These are phyloP conservation scores for Tethya wilhelma DNA, from an alignment of 37 sponge, comb jelly and placozoan species.

Conservation along the genomic window DNA sequence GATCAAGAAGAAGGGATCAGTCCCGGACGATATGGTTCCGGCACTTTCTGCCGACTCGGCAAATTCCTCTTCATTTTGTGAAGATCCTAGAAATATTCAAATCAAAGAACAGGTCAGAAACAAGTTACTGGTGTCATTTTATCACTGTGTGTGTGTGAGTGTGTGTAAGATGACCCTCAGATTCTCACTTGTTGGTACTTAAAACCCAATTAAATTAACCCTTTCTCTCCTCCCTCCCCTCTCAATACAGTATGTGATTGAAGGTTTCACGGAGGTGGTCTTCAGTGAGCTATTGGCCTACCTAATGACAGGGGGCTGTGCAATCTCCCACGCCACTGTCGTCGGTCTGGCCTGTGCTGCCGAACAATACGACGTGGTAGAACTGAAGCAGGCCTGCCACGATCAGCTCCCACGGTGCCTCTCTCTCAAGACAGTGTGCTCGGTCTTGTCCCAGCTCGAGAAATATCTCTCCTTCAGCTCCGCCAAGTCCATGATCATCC, in stretches of 20 bases:
- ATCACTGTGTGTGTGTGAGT: background rate
- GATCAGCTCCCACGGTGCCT: slow-evolving; percentile 70
- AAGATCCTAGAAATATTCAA: slow-evolving; percentile 47
- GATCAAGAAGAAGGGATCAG: slow-evolving; percentile 41
- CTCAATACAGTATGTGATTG: slow-evolving; percentile 46
- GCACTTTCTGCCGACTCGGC: slow-evolving; percentile 18
- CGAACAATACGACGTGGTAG: slow-evolving; percentile 78
- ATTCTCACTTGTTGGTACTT: background rate
- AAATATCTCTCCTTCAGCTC: slow-evolving; percentile 66
- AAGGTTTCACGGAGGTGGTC: slow-evolving; percentile 49
- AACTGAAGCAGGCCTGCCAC: slow-evolving; percentile 86
- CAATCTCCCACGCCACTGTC: slow-evolving; percentile 63
- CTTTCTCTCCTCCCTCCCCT: slow-evolving; percentile 2
- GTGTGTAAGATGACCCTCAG: background rate
- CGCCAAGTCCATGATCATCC: slow-evolving; percentile 78
- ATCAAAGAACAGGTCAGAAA: slow-evolving; percentile 60
- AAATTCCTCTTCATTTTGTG: background rate
- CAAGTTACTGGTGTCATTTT: background rate
- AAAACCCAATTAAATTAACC: background rate
- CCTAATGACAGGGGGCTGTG: slow-evolving; percentile 79
- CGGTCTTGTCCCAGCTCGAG: slow-evolving; percentile 75
- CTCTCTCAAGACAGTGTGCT: slow-evolving; percentile 54
- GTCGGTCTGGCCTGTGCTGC: slow-evolving; percentile 88
- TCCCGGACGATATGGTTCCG: slow-evolving; percentile 11
- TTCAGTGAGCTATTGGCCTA: slow-evolving; percentile 79